Evolutionary conservation across 2,113 vertebrate species (phyloP), one percentile per base, ranked within the genome.

Genomic region (Corythoichthys intestinalis): DNA sequence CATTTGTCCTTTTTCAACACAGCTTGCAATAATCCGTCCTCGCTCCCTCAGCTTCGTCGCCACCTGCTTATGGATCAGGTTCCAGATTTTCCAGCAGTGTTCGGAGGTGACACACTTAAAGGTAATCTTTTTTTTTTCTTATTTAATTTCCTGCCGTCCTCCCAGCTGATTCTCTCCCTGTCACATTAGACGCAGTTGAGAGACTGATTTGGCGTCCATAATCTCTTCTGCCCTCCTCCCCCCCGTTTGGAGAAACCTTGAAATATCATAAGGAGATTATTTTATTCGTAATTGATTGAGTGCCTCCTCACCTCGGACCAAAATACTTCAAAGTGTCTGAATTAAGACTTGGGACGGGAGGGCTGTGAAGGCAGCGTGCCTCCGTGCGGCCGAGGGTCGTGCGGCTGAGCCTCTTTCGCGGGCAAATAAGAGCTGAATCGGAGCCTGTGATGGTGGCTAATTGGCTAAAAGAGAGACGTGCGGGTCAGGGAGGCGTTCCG

Each of bases 261-360:
- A 93, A 96, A 96, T 96, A 95, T 97, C 94, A 93, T 97, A 97
- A 95, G 94, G 91, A 95, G 96, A 97, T 99, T 97, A 96, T 96
- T 96, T 96, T 90, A 95, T 98, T 95, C 92, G 95, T 98, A 98
- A 98, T 96, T 99, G 96, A 99, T 97, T 98, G 95, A 97, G 93
- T 96, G 93, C 93, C 93, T 96, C 85, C 78, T 96, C 95, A 93
- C 93, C 92, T 91, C 93, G 94, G 94, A 93, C 80, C 76, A 65
- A 78, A 93, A 92, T 92, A 96, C 96, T 98, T 98, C 95, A 98
- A 98, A 98, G 96, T 93, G 94, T 92, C 86, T 91, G 90, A 92
- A 89, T 91, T 90, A 90, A 89, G 85, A 88, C 85, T 84, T 83
- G 77, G 76, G 71, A 72, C 38, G 75, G 69, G 78, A 65, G 74